Conservation (phyloP, 2,888 invertebrate species). For the Drosophila ustulata region DNA sequence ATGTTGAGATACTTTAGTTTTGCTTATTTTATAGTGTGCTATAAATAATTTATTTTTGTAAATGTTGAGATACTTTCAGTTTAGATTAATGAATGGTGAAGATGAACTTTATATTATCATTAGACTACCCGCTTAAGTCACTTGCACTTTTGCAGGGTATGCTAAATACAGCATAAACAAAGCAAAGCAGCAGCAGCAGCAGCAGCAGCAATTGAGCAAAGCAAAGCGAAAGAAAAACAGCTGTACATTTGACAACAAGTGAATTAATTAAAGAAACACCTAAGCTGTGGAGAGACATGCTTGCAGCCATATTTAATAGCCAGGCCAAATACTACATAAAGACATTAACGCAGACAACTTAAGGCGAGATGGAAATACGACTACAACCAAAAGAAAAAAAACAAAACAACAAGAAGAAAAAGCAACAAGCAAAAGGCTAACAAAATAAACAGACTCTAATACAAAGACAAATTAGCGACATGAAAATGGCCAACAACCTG, state of each 20-base stretch:
- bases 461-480: slow-evolving; percentile 72
- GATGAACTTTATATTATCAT: too few species aligned
- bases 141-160: slow-evolving; percentile 26
- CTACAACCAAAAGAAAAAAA: slow-evolving; percentile 13
- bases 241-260: slow-evolving; percentile 63
- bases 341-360: slow-evolving; percentile 60
- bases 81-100: too few species aligned
- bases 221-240: slow-evolving; percentile 30
- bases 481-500: slow-evolving; percentile 71
- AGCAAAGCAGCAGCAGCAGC: neutral
- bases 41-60: too few species aligned
- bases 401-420: neutral
- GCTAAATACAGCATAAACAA: slow-evolving; percentile 17
- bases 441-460: slow-evolving; percentile 24
- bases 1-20: too few species aligned
- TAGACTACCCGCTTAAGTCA: neutral
- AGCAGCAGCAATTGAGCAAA: neutral
- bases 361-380: slow-evolving; percentile 47
- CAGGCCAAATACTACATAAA: slow-evolving; percentile 61
- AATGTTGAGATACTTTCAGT: too few species aligned
- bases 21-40: too few species aligned
- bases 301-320: slow-evolving; percentile 54
- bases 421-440: neutral
- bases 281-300: slow-evolving; percentile 8
- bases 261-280: slow-evolving; percentile 75